Base-by-base conservation (phyloP, 2,888 invertebrate species). In the Glyphotaelius pellucidus region DNA sequence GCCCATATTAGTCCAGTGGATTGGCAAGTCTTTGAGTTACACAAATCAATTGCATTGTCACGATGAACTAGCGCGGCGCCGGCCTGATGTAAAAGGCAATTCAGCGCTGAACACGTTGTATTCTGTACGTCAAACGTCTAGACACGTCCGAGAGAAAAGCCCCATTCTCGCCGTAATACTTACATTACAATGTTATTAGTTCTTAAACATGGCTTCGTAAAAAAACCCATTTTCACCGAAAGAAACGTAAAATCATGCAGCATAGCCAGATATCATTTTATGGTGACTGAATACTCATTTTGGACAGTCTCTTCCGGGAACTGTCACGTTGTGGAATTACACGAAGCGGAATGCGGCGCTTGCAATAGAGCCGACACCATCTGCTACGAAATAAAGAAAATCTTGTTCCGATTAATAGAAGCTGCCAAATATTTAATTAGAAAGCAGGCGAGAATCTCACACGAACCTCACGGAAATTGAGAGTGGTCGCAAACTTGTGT, bases 41-140 rank as follows among this genome's bases (percentile, higher is more conserved):
- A 90, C 90, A 90, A 90, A 90, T 90, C 90, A 90, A 90, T 90
- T 81, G 31, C 83, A 90, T 90, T 90, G 90, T 90, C 83, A 83
- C 31, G 90, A 84, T 90, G 90, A 42, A 90, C 80, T 83, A 47
- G 90, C 89, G 89, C 89, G 32, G 80, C 38, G 90, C 81, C 32
- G 83, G 80, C 25, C 25, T 80, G 88, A 88, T 90, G 30, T 90
- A 83, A 83, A 90, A 80, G 90, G 90, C 35, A 83, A 90, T 90
- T 83, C 90, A 90, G 19, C 90, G 52, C 12, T 52, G 83, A 90
- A 90, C 42, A 83, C 52, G 67, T 87, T 67, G 87, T 88, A 88
- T 67, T 88, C 88, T 88, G 31, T 12, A 90, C 90, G 52, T 32
- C 25, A 90, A 47, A 35, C 83, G 90, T 90, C 90, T 90, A 90